phyloP scores from a whole-genome alignment of 2,888 invertebrate species.

The Mythimna albipuncta region DNA sequence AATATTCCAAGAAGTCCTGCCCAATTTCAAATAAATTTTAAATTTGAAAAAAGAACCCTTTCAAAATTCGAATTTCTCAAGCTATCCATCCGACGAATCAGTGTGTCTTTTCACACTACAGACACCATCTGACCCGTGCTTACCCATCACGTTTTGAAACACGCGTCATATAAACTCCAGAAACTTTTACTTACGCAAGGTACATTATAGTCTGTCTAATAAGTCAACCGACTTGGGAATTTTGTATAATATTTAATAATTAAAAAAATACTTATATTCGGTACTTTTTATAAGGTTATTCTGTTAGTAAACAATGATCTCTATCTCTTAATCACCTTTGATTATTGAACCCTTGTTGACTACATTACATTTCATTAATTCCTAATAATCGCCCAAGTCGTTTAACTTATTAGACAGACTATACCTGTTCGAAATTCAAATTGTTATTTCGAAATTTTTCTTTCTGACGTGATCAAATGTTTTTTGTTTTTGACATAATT shows the following conservation, averaged over 20 bases:
- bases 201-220: too few relatives aligned
- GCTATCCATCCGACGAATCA: neutral
- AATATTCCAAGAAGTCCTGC: too few relatives aligned
- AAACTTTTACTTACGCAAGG: conserved; percentile 34
- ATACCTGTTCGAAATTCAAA: conserved; percentile 7
- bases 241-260: too few relatives aligned
- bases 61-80: neutral
- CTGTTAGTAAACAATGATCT: too few relatives aligned
- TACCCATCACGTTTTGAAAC: conserved; percentile 36
- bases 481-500: conserved; percentile 26
- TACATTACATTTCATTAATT: too few relatives aligned
- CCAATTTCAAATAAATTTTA: neutral
- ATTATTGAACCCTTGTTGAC: too few relatives aligned
- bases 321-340: too few relatives aligned
- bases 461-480: conserved; percentile 5
- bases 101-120: conserved; percentile 5
- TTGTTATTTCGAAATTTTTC: neutral
- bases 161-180: neutral
- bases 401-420: too few relatives aligned
- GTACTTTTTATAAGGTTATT: too few relatives aligned
- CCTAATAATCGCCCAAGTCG: too few relatives aligned
- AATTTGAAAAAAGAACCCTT: neutral
- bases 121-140: neutral
- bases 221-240: too few relatives aligned
- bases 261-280: too few relatives aligned